Conservation (phyloP, 2,113 vertebrate genomes). For the Scalopus aquaticus region DNA sequence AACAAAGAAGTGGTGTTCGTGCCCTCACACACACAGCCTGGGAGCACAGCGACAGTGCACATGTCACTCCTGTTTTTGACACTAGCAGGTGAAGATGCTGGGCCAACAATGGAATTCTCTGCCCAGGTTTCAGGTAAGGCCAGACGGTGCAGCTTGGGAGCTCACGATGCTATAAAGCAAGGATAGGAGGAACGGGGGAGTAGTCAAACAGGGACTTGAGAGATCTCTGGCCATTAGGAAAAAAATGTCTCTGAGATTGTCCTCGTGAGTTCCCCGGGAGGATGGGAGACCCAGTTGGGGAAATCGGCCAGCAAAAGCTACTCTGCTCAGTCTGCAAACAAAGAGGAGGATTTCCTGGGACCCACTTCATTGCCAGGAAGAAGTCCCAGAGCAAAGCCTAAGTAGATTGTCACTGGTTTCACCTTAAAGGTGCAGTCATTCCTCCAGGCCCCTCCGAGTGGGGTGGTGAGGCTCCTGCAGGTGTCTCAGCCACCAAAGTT, state of each 20-base stretch:
- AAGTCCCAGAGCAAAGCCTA: neutral
- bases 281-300: neutral
- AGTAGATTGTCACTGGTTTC: neutral
- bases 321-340: neutral
- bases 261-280: neutral
- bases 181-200: neutral
- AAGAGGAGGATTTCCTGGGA: no score
- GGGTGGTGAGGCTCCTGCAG: neutral
- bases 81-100: neutral
- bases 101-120: neutral
- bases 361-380: neutral
- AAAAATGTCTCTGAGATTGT: neutral
- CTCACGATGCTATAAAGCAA: neutral
- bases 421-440: neutral
- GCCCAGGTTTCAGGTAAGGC: neutral
- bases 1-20: rapidly evolving
- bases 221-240: neutral
- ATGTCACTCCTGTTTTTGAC: neutral
- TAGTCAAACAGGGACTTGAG: neutral
- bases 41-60: neutral
- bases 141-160: rapidly evolving
- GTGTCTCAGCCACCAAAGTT: neutral
- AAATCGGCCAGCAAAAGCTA: neutral
- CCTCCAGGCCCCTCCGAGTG: neutral
- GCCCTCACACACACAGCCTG: neutral